These are phyloP conservation scores for Gallirallus australis DNA, from an alignment of 2,797 vertebrate genomes.

Conservation along the genomic window DNA sequence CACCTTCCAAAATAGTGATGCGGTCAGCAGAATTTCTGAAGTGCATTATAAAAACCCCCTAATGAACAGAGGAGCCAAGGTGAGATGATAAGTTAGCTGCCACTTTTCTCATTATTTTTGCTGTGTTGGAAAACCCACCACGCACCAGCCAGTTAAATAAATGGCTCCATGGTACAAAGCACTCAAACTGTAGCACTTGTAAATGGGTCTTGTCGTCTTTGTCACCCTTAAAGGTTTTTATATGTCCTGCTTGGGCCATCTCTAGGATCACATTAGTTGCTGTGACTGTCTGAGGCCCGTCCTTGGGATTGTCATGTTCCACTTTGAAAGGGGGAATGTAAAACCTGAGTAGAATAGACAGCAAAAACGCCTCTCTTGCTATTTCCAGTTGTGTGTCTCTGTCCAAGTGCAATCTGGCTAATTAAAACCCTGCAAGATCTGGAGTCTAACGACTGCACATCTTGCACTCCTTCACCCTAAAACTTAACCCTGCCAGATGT, in stretches of 20 bases:
- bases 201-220: neutral
- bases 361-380: neutral
- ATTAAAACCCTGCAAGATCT: neutral
- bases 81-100: constrained; percentile 61
- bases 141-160: neutral
- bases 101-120: constrained; percentile 54
- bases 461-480: neutral
- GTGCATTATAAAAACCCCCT: neutral
- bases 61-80: neutral
- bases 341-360: neutral
- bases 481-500: constrained; percentile 28
- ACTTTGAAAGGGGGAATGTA: neutral
- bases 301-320: neutral
- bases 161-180: neutral
- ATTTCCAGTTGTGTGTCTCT: rapidly evolving
- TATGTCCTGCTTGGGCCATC: neutral
- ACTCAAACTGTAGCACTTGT: neutral
- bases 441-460: rapidly evolving
- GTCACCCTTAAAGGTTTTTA: neutral
- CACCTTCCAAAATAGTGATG: neutral
- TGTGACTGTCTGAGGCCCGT: neutral
- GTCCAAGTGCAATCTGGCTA: neutral
- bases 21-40: neutral
- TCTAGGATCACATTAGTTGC: neutral
- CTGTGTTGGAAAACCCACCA: neutral